Base-by-base conservation (phyloP, 30 jellyfish, hydroid and myxozoan genomes). In the Catostylus mosaicus region DNA sequence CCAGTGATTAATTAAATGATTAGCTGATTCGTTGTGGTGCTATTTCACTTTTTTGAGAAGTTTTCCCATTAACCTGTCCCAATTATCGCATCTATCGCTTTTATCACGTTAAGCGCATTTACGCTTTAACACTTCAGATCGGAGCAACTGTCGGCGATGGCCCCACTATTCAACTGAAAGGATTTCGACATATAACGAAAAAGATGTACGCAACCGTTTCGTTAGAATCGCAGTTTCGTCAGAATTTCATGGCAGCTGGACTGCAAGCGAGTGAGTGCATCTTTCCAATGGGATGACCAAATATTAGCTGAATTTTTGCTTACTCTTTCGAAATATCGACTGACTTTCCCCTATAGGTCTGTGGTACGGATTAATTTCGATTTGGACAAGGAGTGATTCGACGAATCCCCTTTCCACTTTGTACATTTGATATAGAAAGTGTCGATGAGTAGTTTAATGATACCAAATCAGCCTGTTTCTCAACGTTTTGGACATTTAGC, bases 111-210 rank as follows among this genome's bases (percentile, higher is more conserved):
- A n/a, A n/a, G n/a, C n/a, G n/a, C n/a, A n/a, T n/a, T n/a, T n/a
- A n/a, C 30, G 26, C 3, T 7, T 16, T 59, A 36, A 7, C 38
- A 10, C 23, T 52, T 7, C 19, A 59, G 71, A 50, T 88, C 22
- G 97, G 89, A 38, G 86, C 90, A 26, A 94, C 96, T 24, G 91
- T 76, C 30, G 99, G 99, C 30, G 89, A 94, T 64, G 97, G 99
- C 23, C 90, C 97, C 9, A 78, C 68, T 2, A 27, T 94, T 36
- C 90, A 84, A 18, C 32, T 84, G 75, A 88, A 84, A 78, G 99
- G 97, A 19, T 94, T 86, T 56, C 83, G 95, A 30, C 87, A 88
- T 56, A 71, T 94, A 10, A 90, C 98, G 36, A 94, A 73, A 31
- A 94, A 88, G 70, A 94, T 85, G 95, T 88, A 61, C 76, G 97